Evolutionary conservation across 64 coral and sea anemone species (phyloP), one percentile per base, ranked within the genome.

Genomic region (Stylophora pistillata): DNA sequence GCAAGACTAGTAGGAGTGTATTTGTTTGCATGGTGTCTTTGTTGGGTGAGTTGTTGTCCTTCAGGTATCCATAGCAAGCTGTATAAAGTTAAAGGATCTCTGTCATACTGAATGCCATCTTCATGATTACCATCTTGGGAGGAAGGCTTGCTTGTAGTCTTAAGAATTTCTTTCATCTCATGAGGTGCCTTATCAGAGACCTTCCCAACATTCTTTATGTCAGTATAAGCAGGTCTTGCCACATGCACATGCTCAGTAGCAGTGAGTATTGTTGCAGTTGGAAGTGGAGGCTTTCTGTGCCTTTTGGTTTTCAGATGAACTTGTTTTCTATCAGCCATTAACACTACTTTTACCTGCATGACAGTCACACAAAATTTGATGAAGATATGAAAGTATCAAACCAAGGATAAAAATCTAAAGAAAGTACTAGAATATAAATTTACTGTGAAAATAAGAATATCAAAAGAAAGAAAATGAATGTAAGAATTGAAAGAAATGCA

Each of bases 1-100:
- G 78, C 83, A 80, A 61, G 58, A 20, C 47, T 85, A 70, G 62
- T 63, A 53, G 85, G 21, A 9, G 56, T 34, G 15, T 63, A 30
- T 29, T 83, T 53, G 58, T 27, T 17, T 10, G 55, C 34, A 80
- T 31, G 80, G 82, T 78, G 30, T 64, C 21, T 7, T 74, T 71
- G 66, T 57, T 68, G 30, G 23, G 62, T 55, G 10, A 99, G 80
- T 34, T 54, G 73, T 90, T 81, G 93, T 15, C 97, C 97, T 29
- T 99, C 97, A 47, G 93, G 82, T 85, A 99, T 90, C 97, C 97
- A 99, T 25, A 99, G 88, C 81, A 99, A 82, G 26, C 87, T 92
- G 55, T 85, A 85, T 47, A 99, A 53, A 68, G 94, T 86, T 66
- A 95, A 56, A 11, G 56, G 64, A 52, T 92, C 93, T 33, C 62